These are phyloP conservation scores for Lasius platythorax DNA, from an alignment of 2,888 invertebrate genomes.

Conservation along the genomic window DNA sequence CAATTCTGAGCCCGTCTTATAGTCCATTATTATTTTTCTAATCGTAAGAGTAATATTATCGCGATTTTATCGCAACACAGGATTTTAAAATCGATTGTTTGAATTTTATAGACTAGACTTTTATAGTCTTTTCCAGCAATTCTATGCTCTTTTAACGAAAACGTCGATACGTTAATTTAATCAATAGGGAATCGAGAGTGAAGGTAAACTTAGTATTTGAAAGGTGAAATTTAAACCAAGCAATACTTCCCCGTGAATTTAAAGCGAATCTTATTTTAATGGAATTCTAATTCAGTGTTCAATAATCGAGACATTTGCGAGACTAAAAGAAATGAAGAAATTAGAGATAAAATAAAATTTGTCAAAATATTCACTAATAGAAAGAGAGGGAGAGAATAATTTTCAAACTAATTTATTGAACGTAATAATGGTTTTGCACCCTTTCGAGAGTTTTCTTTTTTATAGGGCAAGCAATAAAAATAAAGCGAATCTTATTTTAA, in stretches of 20 bases:
- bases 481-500: neutral
- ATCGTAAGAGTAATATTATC: neutral
- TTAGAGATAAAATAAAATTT: too few species aligned
- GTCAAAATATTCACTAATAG: too few species aligned
- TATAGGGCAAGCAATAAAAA: too few species aligned
- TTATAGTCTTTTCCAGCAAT: neutral
- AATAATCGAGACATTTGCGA: too few species aligned
- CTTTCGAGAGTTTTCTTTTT: too few species aligned
- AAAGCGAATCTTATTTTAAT: too few species aligned
- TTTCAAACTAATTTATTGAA: too few species aligned
- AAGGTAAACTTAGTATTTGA: neutral
- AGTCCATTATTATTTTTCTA: neutral
- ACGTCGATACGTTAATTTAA: neutral
- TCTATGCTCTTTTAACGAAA: neutral
- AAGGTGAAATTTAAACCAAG: neutral
- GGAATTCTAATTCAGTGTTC: too few species aligned
- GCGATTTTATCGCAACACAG: neutral
- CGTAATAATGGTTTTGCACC: too few species aligned
- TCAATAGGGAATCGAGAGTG: neutral
- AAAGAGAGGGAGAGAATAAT: too few species aligned
- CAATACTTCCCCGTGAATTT: neutral
- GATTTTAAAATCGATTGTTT: neutral
- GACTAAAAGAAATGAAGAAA: too few species aligned
- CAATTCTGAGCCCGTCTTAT: neutral
- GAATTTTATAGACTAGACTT: neutral